Conservation (phyloP, 2,888 invertebrate genomes). For the Endomychus coccineus region DNA sequence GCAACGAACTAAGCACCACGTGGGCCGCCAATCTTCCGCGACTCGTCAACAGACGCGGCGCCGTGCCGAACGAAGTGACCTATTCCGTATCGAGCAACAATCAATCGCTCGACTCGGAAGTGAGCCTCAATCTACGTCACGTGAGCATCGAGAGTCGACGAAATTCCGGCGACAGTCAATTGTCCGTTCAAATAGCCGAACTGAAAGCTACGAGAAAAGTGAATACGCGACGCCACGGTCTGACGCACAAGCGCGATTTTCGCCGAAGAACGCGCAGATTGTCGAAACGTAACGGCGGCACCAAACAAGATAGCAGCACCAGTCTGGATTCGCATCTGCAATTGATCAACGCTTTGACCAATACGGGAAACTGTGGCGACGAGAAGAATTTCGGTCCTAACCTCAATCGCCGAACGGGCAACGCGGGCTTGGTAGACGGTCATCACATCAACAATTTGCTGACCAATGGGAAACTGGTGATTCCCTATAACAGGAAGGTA, state of each 20-base stretch:
- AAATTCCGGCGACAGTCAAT: conserved; percentile 82
- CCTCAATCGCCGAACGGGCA: conserved; percentile 46
- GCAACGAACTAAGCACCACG: conserved; percentile 80
- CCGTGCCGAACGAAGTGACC: conserved; percentile 57
- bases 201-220: conserved; percentile 66
- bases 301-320: conserved; percentile 54
- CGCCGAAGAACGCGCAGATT: conserved; percentile 32
- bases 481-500: conserved; percentile 32
- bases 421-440: conserved; percentile 45
- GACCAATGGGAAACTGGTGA: conserved; percentile 37
- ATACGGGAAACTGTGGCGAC: conserved; percentile 37
- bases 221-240: conserved; percentile 15
- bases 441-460: conserved; percentile 38
- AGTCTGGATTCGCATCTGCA: conserved; percentile 76
- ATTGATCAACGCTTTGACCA: conserved; percentile 55
- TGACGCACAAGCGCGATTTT: conserved; percentile 6
- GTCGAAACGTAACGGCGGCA: conserved; percentile 30
- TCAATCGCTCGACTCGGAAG: conserved; percentile 52
- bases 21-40: conserved; percentile 89
- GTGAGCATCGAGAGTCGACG: conserved; percentile 81
- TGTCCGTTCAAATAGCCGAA: conserved; percentile 78
- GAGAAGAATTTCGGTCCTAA: conserved; percentile 52
- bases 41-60: conserved; percentile 76
- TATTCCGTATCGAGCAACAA: conserved; percentile 49
- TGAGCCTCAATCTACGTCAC: conserved; percentile 71